phyloP scores from a whole-genome alignment of 1,140 invertebrate species.

The Drosophila nigrodunni region DNA sequence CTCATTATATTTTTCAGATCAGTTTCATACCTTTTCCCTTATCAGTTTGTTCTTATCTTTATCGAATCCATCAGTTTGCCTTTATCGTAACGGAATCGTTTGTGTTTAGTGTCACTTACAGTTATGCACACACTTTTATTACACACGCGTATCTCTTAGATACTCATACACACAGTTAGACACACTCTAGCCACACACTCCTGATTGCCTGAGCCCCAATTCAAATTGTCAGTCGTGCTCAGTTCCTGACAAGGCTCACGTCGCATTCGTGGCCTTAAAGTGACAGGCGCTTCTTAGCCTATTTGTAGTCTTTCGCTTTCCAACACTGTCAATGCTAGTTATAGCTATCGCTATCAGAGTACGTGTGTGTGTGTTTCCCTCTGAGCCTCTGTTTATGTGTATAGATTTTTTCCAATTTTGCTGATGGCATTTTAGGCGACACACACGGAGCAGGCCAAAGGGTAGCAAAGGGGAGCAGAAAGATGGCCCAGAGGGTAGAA shows the following conservation, averaged over 20 bases:
- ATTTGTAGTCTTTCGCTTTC: conserved; percentile 40
- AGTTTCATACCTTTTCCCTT: conserved; percentile 1
- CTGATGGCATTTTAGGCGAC: conserved; percentile 80
- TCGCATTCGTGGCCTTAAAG: conserved; percentile 49
- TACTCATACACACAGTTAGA: background rate
- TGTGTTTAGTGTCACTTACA: conserved; percentile 44
- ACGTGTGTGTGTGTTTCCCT: conserved; percentile 14
- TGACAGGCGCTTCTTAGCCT: conserved; percentile 41
- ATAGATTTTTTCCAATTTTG: conserved; percentile 75
- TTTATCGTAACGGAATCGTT: conserved; percentile 8
- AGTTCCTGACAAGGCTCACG: conserved; percentile 45
- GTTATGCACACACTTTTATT: conserved; percentile 12
- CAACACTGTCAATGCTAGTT: conserved; percentile 64
- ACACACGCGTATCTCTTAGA: conserved; percentile 6
- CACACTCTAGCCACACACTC: conserved; percentile 15
- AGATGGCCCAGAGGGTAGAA: too few species aligned
- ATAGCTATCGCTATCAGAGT: conserved; percentile 33
- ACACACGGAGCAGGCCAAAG: background rate
- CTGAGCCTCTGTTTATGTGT: conserved; percentile 40
- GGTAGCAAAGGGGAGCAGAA: background rate
- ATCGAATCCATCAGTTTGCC: conserved; percentile 15
- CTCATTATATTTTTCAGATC: background rate
- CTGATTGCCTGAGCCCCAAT: conserved; percentile 46
- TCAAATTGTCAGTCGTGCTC: conserved; percentile 42
- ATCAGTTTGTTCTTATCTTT: conserved; percentile 16